phyloP scores from a whole-genome alignment of 1,140 invertebrate genomes.

The Saccostrea echinata region DNA sequence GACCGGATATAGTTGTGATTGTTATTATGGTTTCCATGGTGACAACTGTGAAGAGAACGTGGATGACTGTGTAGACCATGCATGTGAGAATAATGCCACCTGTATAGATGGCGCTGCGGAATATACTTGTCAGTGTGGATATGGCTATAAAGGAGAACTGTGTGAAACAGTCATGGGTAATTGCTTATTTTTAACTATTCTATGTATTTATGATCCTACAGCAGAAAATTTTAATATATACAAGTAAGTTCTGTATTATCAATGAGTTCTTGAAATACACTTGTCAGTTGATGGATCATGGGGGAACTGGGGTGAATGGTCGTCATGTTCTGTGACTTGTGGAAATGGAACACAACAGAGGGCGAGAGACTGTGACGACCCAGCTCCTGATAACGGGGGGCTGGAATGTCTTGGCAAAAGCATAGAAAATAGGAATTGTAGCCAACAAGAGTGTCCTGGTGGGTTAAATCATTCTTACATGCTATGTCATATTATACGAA shows the following conservation, averaged over 20 bases:
- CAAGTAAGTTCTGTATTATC: no score
- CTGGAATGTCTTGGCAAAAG: slow-evolving; percentile 40
- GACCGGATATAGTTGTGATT: slow-evolving; percentile 25
- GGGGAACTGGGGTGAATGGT: slow-evolving; percentile 49
- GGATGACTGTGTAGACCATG: slow-evolving; percentile 55
- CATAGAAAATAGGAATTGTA: background rate
- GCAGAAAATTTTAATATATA: no score
- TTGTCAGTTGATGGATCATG: slow-evolving; percentile 48
- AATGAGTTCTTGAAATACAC: no score
- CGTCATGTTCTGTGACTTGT: slow-evolving; percentile 38
- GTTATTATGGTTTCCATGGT: slow-evolving; percentile 47
- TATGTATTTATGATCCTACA: no score
- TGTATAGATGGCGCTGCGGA: slow-evolving; percentile 95
- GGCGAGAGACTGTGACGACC: slow-evolving; percentile 28
- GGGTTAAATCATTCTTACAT: background rate
- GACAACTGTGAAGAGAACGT: slow-evolving; percentile 46
- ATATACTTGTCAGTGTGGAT: slow-evolving; percentile 95
- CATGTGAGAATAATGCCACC: slow-evolving; percentile 57
- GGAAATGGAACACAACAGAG: slow-evolving; percentile 38
- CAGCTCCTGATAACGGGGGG: slow-evolving; percentile 45
- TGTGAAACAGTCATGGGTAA: slow-evolving; percentile 63
- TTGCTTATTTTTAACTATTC: background rate
- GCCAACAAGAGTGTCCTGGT: slow-evolving; percentile 30
- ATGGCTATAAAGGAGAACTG: slow-evolving; percentile 85
- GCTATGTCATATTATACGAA: background rate